Evolutionary conservation across 30 jellyfish, hydroid and myxozoan genomes (phyloP).

Genomic region (Pseudorhiza aurosa): DNA sequence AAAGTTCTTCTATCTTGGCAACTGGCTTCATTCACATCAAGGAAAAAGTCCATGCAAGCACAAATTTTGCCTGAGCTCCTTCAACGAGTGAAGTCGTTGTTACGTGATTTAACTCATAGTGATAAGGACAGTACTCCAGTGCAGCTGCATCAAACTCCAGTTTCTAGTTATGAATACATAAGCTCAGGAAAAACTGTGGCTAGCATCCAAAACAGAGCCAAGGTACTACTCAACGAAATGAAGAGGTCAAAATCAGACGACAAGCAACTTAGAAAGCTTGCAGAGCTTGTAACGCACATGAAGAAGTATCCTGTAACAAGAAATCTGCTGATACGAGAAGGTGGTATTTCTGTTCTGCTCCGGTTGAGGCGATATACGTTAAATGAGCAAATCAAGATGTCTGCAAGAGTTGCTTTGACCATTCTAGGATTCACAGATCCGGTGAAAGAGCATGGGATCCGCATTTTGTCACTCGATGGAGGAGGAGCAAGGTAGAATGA

Average conservation of each 20-base stretch:
- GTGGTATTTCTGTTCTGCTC: constrained; percentile 46
- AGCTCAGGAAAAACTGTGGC: constrained; percentile 71
- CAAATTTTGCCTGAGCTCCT: constrained; percentile 17
- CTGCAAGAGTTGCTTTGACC: constrained; percentile 54
- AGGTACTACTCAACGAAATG: constrained; percentile 32
- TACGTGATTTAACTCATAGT: neutral
- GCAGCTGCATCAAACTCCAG: neutral
- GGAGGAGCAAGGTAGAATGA: constrained; percentile 83
- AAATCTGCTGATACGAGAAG: constrained; percentile 56
- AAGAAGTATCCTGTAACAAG: constrained; percentile 68
- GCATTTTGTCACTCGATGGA: constrained; percentile 76
- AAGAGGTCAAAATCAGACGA: constrained; percentile 19
- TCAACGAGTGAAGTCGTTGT: constrained; percentile 3
- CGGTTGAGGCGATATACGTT: constrained; percentile 22
- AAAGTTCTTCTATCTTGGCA: neutral
- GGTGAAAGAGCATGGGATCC: constrained; percentile 68
- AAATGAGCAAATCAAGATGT: constrained; percentile 36
- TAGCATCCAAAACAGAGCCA: constrained; percentile 65
- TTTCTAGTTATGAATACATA: neutral
- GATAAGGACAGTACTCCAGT: neutral
- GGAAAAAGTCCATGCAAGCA: constrained; percentile 1
- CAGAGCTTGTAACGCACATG: constrained; percentile 43
- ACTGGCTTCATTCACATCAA: neutral
- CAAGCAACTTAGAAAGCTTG: constrained; percentile 18
- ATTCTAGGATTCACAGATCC: constrained; percentile 78